These are phyloP conservation scores for Periparus ater DNA, from an alignment of 2,797 vertebrate genomes.

Conservation along the genomic window DNA sequence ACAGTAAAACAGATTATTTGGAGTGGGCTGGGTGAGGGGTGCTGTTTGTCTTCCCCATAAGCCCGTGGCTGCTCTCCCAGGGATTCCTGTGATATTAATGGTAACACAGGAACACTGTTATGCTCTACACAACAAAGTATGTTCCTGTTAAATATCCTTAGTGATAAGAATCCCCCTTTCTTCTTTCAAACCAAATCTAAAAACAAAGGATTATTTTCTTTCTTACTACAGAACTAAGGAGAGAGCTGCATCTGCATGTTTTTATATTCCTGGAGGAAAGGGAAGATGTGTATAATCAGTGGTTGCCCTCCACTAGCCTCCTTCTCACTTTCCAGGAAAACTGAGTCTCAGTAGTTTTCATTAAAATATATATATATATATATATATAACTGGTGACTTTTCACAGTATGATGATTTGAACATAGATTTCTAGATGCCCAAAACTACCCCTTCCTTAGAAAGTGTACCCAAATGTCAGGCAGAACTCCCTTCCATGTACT, in stretches of 20 bases:
- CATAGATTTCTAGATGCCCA: not conserved
- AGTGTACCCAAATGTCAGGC: not conserved
- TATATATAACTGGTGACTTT: not conserved
- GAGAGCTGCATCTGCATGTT: not conserved
- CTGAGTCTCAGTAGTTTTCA: not conserved
- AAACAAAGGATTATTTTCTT: not conserved
- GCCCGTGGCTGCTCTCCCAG: not conserved
- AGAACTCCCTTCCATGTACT: not conserved
- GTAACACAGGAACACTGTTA: accelerated
- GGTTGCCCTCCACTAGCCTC: not conserved
- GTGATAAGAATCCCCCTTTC: not conserved
- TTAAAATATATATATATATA: not conserved
- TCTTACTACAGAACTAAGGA: not conserved
- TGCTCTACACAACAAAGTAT: not conserved
- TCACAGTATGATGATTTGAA: not conserved
- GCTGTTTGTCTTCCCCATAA: not conserved
- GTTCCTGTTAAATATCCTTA: not conserved
- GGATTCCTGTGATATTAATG: not conserved
- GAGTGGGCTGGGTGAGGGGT: not conserved
- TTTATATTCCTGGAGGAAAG: not conserved
- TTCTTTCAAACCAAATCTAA: not conserved
- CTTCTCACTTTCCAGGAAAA: not conserved
- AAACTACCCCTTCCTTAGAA: not conserved
- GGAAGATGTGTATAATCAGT: accelerated
- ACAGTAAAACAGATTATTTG: not conserved